These are phyloP conservation scores for Drosophila nebulosa DNA, from an alignment of 1,140 invertebrate species.

Conservation along the genomic window DNA sequence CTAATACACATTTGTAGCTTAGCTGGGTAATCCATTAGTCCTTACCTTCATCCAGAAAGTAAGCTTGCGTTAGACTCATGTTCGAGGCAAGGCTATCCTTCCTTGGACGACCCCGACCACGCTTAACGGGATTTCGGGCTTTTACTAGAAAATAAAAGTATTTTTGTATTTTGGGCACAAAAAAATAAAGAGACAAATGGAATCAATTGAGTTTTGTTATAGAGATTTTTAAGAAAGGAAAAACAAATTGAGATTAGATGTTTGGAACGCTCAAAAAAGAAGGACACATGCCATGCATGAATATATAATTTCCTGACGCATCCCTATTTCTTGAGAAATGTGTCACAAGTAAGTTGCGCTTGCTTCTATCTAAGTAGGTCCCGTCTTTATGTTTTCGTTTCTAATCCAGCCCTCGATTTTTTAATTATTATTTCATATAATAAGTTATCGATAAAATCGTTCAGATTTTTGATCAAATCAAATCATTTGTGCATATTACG, in stretches of 20 bases:
- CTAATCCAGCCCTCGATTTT: too few relatives aligned
- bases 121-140: slow-evolving; percentile 81
- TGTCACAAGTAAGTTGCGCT: neutral
- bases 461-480: too few relatives aligned
- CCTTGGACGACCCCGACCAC: slow-evolving; percentile 83
- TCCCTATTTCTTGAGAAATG: neutral
- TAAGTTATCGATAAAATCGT: too few relatives aligned
- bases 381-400: too few relatives aligned
- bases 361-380: too few relatives aligned
- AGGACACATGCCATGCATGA: neutral
- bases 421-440: too few relatives aligned
- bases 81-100: slow-evolving; percentile 82
- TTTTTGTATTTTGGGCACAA: slow-evolving; percentile 29
- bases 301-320: neutral
- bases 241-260: neutral
- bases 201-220: neutral
- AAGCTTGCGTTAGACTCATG: slow-evolving; percentile 81
- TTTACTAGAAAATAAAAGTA: slow-evolving; percentile 80
- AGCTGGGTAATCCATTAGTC: slow-evolving; percentile 38
- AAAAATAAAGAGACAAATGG: neutral
- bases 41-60: slow-evolving; percentile 84
- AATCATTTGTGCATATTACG: too few relatives aligned
- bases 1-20: slow-evolving; percentile 5
- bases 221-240: neutral
- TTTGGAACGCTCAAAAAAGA: neutral